phyloP scores from a whole-genome alignment of 2,113 vertebrate genomes.

The Panthera leo region DNA sequence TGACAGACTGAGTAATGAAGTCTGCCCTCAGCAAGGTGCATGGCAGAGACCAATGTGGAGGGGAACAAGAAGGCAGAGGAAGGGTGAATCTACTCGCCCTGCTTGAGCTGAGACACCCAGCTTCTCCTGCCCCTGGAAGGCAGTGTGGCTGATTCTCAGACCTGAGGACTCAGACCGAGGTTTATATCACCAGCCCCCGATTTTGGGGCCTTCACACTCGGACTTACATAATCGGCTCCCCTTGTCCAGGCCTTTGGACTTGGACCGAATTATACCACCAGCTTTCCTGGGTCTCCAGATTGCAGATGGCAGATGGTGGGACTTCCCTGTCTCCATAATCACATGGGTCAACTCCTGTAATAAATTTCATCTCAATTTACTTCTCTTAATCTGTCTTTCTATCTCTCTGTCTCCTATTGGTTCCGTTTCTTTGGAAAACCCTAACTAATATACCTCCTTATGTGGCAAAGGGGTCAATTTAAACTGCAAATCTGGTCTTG shows the following conservation, averaged over 20 bases:
- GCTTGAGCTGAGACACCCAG: background rate
- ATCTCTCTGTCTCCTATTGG: background rate
- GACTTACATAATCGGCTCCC: background rate
- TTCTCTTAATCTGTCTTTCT: rapidly evolving
- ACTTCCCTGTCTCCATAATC: background rate
- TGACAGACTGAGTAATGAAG: background rate
- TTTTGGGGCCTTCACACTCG: background rate
- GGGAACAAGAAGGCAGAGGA: background rate
- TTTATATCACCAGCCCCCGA: background rate
- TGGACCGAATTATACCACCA: background rate
- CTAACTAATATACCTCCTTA: background rate
- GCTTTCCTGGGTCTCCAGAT: background rate
- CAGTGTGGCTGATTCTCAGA: background rate
- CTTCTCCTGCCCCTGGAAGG: background rate
- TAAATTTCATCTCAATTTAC: background rate
- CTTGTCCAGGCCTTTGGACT: background rate
- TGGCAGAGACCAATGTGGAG: background rate
- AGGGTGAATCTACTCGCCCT: background rate
- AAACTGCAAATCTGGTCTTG: background rate
- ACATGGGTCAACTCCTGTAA: background rate
- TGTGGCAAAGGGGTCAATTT: background rate
- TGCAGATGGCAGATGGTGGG: background rate
- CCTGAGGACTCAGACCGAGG: background rate
- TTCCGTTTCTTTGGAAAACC: background rate
- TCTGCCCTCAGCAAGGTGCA: rapidly evolving